phyloP scores from a whole-genome alignment of 2,888 invertebrate genomes.

The Nasonovia ribisnigri region DNA sequence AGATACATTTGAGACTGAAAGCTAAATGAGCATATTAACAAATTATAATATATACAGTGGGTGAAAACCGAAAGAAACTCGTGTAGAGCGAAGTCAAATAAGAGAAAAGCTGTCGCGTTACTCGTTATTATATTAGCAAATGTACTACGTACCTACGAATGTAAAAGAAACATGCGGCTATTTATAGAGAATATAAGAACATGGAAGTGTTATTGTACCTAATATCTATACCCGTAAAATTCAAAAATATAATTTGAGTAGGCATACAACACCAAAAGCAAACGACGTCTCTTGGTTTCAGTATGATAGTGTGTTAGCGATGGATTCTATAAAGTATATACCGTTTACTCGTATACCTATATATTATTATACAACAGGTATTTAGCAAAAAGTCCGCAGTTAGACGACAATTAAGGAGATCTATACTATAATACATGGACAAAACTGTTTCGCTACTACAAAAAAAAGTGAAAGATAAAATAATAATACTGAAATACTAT shows the following conservation, averaged over 20 bases:
- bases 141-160: not conserved
- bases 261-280: not conserved
- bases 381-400: not conserved
- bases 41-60: not conserved
- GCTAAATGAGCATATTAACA: not conserved
- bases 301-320: not conserved
- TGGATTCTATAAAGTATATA: not conserved
- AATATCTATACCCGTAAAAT: not conserved
- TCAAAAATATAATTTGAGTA: not conserved
- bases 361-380: not conserved
- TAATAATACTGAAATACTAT: not conserved
- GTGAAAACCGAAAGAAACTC: not conserved
- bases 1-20: not conserved
- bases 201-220: not conserved
- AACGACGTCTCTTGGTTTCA: not conserved
- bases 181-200: not conserved
- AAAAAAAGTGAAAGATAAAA: constrained; percentile 2
- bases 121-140: not conserved
- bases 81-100: not conserved
- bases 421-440: not conserved
- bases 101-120: not conserved
- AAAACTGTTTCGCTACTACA: not conserved
- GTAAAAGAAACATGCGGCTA: not conserved
- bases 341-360: not conserved
- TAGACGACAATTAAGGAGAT: not conserved